Percentiles rank a stretch among this genome's conserved stretches.
Conservation (phyloP, 2,888 invertebrate species). For the Agelastica alni region DNA sequence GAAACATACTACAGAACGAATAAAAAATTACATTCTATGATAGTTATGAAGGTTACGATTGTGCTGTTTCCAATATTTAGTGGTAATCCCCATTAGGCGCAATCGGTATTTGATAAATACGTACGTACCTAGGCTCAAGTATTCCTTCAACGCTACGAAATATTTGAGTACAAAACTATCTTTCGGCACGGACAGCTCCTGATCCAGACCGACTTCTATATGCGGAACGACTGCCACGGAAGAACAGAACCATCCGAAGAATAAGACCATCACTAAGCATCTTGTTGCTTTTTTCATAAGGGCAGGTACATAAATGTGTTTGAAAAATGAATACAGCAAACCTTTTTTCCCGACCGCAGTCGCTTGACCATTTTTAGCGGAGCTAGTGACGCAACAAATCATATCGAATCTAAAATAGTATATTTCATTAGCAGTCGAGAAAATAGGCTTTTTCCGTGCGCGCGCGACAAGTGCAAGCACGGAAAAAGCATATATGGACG, state of each 20-base stretch:
- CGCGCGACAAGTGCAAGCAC: no score
- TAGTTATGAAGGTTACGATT: no score
- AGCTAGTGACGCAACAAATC: constrained; percentile 77
- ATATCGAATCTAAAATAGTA: constrained; percentile 73
- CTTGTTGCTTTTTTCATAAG: constrained; percentile 78
- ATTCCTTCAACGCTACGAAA: constrained; percentile 86
- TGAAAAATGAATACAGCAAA: constrained; percentile 83
- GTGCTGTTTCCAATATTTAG: no score
- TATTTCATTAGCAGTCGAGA: no score
- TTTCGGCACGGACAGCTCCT: constrained; percentile 95
- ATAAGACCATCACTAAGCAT: constrained; percentile 77
- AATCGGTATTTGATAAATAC: no score
- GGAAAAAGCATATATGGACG: no score
- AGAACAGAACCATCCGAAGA: constrained; percentile 89
- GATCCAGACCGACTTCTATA: constrained; percentile 93
- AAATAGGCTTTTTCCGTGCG: no score
- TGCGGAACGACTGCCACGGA: constrained; percentile 88
- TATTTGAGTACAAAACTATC: constrained; percentile 96
- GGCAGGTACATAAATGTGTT: constrained; percentile 83
- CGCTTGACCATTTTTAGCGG: constrained; percentile 64
- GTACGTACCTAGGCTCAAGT: constrained; percentile 78
- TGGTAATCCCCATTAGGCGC: no score
- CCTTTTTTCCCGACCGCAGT: constrained; percentile 65
- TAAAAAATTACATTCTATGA: no score
- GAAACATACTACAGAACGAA: no score